Conservation (phyloP, 2,113 vertebrate species). For the Sakesphorus luctuosus region DNA sequence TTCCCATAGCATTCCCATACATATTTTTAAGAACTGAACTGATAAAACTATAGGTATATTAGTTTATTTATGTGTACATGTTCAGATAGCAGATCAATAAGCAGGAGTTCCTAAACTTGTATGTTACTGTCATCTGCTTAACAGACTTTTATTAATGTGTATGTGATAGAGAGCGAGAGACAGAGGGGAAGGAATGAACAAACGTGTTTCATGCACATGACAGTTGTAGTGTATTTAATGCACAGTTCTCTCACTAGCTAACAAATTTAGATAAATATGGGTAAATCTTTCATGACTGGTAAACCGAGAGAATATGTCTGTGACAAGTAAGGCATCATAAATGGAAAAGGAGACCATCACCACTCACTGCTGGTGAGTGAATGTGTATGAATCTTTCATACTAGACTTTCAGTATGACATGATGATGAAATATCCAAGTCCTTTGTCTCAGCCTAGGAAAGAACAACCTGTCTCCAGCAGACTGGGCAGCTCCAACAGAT, state of each 20-base stretch:
- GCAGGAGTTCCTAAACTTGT: background rate
- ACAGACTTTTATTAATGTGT: background rate
- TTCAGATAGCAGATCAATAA: background rate
- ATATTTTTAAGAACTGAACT: background rate
- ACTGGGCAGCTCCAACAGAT: background rate
- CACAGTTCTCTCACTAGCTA: background rate
- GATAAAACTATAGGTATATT: background rate
- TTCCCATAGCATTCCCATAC: background rate
- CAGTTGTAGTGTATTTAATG: background rate
- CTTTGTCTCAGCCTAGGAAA: background rate
- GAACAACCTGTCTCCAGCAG: background rate
- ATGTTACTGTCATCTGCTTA: background rate
- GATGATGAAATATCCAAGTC: background rate
- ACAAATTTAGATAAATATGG: background rate
- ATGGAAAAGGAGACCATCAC: background rate
- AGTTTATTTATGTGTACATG: background rate
- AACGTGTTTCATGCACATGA: background rate
- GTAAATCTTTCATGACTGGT: background rate
- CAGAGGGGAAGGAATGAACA: background rate
- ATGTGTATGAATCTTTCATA: background rate
- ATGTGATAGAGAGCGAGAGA: background rate
- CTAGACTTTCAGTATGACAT: background rate
- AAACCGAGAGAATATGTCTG: background rate
- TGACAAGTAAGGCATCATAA: background rate
- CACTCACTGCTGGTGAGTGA: background rate